phyloP scores from a whole-genome alignment of 2,888 invertebrate genomes.

The Flabesymbios commensalis region DNA sequence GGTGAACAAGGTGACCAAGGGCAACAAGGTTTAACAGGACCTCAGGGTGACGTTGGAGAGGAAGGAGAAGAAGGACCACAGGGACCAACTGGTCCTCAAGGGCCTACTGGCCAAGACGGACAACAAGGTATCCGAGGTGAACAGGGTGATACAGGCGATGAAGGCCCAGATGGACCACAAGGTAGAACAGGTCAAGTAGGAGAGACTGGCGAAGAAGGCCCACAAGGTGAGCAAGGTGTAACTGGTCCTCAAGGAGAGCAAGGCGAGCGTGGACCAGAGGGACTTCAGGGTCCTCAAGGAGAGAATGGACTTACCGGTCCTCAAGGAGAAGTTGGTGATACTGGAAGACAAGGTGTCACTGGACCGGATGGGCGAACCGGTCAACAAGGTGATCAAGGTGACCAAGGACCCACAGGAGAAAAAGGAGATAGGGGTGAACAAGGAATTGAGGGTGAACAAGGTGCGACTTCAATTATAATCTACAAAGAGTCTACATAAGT shows the following conservation, averaged over 20 bases:
- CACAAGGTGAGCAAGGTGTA: constrained; percentile 15
- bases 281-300: neutral
- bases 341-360: neutral
- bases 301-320: neutral
- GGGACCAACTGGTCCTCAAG: constrained; percentile 8
- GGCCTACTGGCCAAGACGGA: constrained; percentile 15
- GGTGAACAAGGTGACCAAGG: constrained; percentile 19
- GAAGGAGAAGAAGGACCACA: constrained; percentile 13
- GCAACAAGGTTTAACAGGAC: constrained; percentile 11
- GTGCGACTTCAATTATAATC: too few relatives aligned
- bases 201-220: constrained; percentile 13
- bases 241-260: constrained; percentile 7
- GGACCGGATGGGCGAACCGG: constrained; percentile 13
- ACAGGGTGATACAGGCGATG: constrained; percentile 11
- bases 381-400: constrained; percentile 1
- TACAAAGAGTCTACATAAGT: too few relatives aligned
- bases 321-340: neutral
- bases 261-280: constrained; percentile 13
- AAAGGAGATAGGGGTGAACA: neutral
- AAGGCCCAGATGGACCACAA: constrained; percentile 25
- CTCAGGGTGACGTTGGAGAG: constrained; percentile 14
- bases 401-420: neutral
- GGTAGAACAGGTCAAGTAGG: constrained; percentile 49
- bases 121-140: constrained; percentile 21
- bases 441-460: neutral